These are phyloP conservation scores for Nyctalus aviator DNA, from an alignment of 2,797 vertebrate species.

Conservation along the genomic window DNA sequence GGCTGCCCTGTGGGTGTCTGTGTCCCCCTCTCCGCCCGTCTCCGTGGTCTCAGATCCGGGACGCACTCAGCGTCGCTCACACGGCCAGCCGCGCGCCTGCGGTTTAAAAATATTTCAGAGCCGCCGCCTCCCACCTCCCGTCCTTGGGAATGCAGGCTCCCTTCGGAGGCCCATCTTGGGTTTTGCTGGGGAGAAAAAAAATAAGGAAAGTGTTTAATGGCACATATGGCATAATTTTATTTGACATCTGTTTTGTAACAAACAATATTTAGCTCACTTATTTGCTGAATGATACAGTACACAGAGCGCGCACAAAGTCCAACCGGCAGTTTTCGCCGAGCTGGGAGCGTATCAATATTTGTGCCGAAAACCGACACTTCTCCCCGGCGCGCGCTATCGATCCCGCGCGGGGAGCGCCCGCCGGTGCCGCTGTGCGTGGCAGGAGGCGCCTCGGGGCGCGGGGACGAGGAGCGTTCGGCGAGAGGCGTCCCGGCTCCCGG, in stretches of 20 bases:
- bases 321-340: slow-evolving; percentile 89
- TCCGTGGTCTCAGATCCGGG: slow-evolving; percentile 74
- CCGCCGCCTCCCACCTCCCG: slow-evolving; percentile 86
- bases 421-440: slow-evolving; percentile 92
- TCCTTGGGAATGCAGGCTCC: slow-evolving; percentile 87
- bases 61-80: slow-evolving; percentile 75
- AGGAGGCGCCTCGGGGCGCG: slow-evolving; percentile 91
- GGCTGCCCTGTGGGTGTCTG: neutral
- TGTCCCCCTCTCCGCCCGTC: slow-evolving; percentile 69
- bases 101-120: slow-evolving; percentile 87
- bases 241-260: slow-evolving; percentile 94
- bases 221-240: slow-evolving; percentile 93
- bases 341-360: slow-evolving; percentile 91
- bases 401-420: slow-evolving; percentile 90
- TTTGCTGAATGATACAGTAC: slow-evolving; percentile 91
- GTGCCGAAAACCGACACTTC: slow-evolving; percentile 88
- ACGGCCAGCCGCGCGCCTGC: slow-evolving; percentile 81
- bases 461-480: slow-evolving; percentile 88
- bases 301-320: slow-evolving; percentile 91
- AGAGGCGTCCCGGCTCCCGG: slow-evolving; percentile 85
- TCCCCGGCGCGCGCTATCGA: slow-evolving; percentile 90
- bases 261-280: slow-evolving; percentile 94
- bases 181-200: slow-evolving; percentile 85
- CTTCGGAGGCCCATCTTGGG: slow-evolving; percentile 88
- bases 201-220: slow-evolving; percentile 90